Percentiles rank a stretch among this genome's conserved stretches.
phyloP scores from a whole-genome alignment of 2,113 vertebrate genomes.

The Pteruthius melanotis region DNA sequence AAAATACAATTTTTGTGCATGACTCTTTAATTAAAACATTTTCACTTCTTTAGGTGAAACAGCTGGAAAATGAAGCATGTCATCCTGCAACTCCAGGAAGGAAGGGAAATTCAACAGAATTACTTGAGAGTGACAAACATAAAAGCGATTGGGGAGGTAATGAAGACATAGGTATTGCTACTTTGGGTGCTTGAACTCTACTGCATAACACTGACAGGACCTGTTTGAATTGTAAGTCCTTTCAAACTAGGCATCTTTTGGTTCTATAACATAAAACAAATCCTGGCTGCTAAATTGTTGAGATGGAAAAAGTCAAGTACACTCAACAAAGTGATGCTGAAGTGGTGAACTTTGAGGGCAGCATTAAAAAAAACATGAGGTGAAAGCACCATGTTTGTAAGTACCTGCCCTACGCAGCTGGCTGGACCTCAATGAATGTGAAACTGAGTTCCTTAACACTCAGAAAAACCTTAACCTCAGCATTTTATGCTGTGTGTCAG shows the following conservation, averaged over 20 bases:
- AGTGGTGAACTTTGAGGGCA: neutral
- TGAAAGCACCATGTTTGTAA: neutral
- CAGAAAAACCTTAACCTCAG: neutral
- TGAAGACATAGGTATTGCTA: neutral
- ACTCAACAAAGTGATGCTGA: neutral
- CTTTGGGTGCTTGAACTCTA: neutral
- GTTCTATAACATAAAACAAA: neutral
- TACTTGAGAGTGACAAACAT: neutral
- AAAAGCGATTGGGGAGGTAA: slow-evolving; percentile 53
- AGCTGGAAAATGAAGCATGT: slow-evolving; percentile 2
- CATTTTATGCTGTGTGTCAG: neutral
- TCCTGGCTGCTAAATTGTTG: neutral
- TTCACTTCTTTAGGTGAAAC: slow-evolving; percentile 32
- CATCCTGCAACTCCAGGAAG: neutral
- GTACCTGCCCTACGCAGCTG: neutral
- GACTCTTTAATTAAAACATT: neutral
- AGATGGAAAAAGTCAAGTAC: neutral
- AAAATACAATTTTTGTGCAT: neutral
- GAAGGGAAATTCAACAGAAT: neutral
- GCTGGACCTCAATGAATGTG: neutral
- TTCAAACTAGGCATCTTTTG: neutral
- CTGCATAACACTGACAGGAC: neutral
- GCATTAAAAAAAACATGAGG: neutral
- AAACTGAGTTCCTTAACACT: neutral
- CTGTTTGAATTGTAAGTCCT: neutral